Evolutionary conservation across 2,113 vertebrate species (phyloP), one percentile per base, ranked within the genome.

Genomic region (Dendropsophus ebraccatus): DNA sequence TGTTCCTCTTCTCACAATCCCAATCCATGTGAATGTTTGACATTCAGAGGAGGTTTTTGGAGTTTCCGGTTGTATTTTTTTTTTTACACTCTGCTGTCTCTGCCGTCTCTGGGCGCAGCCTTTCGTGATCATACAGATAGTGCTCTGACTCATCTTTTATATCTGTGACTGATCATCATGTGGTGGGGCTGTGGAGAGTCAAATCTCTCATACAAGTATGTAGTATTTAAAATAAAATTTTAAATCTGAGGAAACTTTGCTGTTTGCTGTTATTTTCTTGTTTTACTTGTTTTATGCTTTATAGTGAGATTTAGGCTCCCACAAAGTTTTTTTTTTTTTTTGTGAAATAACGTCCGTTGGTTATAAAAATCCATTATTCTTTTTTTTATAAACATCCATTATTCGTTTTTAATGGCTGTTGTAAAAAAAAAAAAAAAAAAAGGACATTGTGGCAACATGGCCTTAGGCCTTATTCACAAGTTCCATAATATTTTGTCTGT

Each of bases 151-250:
- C 58, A 2, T 47, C 73, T 56, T 62, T 65, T 47, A 62, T 81
- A 50, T 70, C 60, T 69, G 45, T 67, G 13, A 45, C 23, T 70
- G 75, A 58, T 73, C 84, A 25, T 79, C 62, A 23, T 70, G 62
- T 54, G 25, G 50, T 79, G 62, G 58, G 84, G n/a, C 50, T 72
- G 65, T 28, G n/a, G 78, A 81, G 58, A 81, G 0, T 41, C 32
- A 21, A 79, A 19, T 62, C 56, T 58, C 78, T 16, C 37, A 81
- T 30, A 49, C 54, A 17, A 72, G 32, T 41, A 54, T 41, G 30
- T 85, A 86, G 76, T 80, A 86, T 86, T 86, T 80, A 86, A 86
- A 80, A 86, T 50, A 80, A 86, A 86, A 47, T 86, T 86, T 86
- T 86, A 79, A 81, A 73, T 47, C 49, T 81, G 35, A 80, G 41